Base-by-base conservation (phyloP, 2,797 vertebrate species). In the Melanotaenia nigrans region DNA sequence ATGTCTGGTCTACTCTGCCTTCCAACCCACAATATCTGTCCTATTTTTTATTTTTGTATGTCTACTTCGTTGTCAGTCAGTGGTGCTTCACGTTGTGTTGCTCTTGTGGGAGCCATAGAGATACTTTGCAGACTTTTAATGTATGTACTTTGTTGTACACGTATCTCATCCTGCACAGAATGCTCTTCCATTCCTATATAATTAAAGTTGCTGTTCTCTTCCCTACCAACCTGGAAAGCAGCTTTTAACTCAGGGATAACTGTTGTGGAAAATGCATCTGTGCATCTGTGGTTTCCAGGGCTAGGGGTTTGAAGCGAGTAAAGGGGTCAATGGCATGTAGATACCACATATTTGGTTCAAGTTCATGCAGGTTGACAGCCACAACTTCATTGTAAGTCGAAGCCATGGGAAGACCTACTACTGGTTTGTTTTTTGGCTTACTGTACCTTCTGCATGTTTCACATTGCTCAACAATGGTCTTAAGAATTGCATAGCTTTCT, bases 1-100 rank as follows among this genome's bases (percentile, higher is more conserved):
- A 78, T 66, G 40, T 42, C 40, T 14, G 40, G 40, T 42, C 40
- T 33, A 33, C 35, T 36, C 40, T 42, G 40, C 40, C 40, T 42
- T 42, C 14, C 40, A 3, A 38, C 58, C 58, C 14, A 24, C 58
- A 60, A 36, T 25, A 66, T 22, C 2, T 42, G 64, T 40, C 36
- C 51, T 36, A 55, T n/a, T 25, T 56, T 56, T 24, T 36, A 56
- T 14, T 32, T 66, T 36, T 9, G 36, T 9, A 64, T 24, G n/a
- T 38, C 20, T 14, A 38, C 13, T 42, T 42, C 40, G 5, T 14
- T 60, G 10, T 60, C 35, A 24, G 58, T 60, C 22, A 60, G 33
- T 11, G 58, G n/a, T 6, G 33, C n/a, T 18, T 14, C 57, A 1
- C 20, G 9, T 22, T 68, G 55, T 49, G 65, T 0, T 33, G 55